Evolutionary conservation across 2,113 vertebrate species (phyloP).

Genomic region (Carassius carassius): DNA sequence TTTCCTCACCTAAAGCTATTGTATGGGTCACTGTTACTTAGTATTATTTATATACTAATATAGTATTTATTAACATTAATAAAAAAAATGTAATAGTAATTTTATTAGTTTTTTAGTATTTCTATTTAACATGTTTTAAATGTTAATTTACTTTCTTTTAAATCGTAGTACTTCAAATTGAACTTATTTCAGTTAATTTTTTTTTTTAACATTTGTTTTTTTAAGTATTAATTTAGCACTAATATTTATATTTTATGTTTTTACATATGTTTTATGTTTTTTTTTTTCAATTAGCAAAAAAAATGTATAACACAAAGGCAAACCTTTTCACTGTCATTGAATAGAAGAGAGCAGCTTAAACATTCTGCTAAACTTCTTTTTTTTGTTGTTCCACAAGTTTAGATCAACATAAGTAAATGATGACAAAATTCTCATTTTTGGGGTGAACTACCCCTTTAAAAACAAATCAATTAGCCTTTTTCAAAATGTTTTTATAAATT

Average conservation of each 20-base stretch:
- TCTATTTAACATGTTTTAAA: too few species aligned
- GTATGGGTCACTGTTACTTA: neutral
- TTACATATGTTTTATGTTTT: too few species aligned
- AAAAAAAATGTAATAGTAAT: neutral
- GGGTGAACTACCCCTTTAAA: neutral
- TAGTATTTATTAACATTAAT: neutral
- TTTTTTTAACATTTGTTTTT: too few species aligned
- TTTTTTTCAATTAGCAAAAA: neutral
- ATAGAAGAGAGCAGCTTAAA: neutral
- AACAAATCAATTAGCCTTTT: neutral
- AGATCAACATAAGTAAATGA: neutral
- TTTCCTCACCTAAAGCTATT: neutral
- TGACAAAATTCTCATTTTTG: neutral
- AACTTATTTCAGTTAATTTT: too few species aligned
- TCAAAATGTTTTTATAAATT: slow-evolving; percentile 12
- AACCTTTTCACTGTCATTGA: too few species aligned
- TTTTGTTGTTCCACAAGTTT: neutral
- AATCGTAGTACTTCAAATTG: too few species aligned
- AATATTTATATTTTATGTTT: neutral
- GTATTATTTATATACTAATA: neutral
- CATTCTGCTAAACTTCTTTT: neutral
- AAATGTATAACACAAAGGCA: neutral
- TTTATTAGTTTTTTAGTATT: neutral
- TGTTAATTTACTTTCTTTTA: too few species aligned
- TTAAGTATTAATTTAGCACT: too few species aligned